These are phyloP conservation scores for Digitonthophagus gazella DNA, from an alignment of 2,888 invertebrate genomes.

Conservation along the genomic window DNA sequence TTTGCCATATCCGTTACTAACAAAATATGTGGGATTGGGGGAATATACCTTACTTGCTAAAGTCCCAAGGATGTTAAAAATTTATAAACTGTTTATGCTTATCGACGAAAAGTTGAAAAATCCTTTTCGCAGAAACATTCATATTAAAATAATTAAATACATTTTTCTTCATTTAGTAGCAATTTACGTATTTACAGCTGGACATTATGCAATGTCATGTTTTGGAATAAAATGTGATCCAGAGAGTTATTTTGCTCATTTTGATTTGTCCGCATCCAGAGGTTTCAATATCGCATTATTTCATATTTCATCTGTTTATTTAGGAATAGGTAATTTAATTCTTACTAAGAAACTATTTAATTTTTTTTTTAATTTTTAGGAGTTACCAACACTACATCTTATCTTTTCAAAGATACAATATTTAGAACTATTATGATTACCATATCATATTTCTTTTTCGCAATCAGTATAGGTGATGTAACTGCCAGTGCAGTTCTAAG, in stretches of 20 bases:
- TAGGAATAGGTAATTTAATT: slow-evolving; percentile 9
- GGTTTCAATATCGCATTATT: slow-evolving; percentile 10
- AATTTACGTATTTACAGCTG: slow-evolving; percentile 26
- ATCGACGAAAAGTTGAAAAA: slow-evolving; percentile 25
- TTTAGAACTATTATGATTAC: slow-evolving; percentile 17
- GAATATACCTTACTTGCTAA: slow-evolving; percentile 7
- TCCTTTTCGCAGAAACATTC: slow-evolving; percentile 23
- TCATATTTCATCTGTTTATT: slow-evolving; percentile 19
- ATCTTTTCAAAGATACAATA: slow-evolving; percentile 19
- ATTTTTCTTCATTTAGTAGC: slow-evolving; percentile 19
- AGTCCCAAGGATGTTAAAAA: slow-evolving; percentile 25
- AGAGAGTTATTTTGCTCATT: slow-evolving; percentile 25
- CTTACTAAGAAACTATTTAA: not conserved
- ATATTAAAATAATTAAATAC: slow-evolving; percentile 27
- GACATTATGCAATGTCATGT: slow-evolving; percentile 27
- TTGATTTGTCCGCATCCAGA: not conserved
- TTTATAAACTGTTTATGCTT: slow-evolving; percentile 27
- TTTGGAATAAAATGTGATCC: slow-evolving; percentile 20
- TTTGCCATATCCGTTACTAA: slow-evolving; percentile 13
- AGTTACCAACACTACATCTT: slow-evolving; percentile 8
- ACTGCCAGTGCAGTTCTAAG: slow-evolving; percentile 26
- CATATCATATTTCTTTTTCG: slow-evolving; percentile 28
- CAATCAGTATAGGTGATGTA: slow-evolving; percentile 26
- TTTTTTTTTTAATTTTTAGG: not conserved
- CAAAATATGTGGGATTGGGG: not conserved